Evolutionary conservation across 1,140 invertebrate species (phyloP).

Genomic region (Nylanderia fulva): DNA sequence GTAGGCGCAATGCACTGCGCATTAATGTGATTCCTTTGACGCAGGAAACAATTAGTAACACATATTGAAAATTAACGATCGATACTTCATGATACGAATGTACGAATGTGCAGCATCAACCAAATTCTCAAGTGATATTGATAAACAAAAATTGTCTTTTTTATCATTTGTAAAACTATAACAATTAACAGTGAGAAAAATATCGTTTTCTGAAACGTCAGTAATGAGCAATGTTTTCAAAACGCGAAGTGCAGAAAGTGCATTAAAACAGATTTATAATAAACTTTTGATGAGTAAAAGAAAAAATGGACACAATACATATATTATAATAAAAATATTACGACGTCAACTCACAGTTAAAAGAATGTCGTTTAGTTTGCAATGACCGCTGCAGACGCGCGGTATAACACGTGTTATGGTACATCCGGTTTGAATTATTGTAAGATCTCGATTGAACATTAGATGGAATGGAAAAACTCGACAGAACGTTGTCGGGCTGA

Average conservation of each 20-base stretch:
- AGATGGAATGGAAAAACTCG: constrained; percentile 98
- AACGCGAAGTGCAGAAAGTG: background rate
- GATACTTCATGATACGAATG: constrained; percentile 17
- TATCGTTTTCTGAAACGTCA: background rate
- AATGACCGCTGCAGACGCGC: constrained; percentile 87
- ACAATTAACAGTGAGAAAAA: background rate
- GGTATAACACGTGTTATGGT: constrained; percentile 95
- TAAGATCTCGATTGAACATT: constrained; percentile 95
- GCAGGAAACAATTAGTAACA: constrained; percentile 35
- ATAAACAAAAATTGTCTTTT: background rate
- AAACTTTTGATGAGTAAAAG: background rate
- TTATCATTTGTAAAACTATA: background rate
- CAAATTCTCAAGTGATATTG: constrained; percentile 8
- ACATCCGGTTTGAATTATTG: constrained; percentile 94
- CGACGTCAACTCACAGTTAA: constrained; percentile 88
- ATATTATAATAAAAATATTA: background rate
- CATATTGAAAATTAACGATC: constrained; percentile 52
- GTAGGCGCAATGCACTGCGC: background rate
- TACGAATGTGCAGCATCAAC: background rate
- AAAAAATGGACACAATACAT: background rate
- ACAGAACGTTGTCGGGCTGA: constrained; percentile 96
- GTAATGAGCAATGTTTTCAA: background rate
- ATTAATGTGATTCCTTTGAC: constrained; percentile 64
- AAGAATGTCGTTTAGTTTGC: constrained; percentile 92
- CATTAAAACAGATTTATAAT: background rate